Base-by-base conservation (phyloP, 2,888 invertebrate species). In the Tetheella fluctuosa region DNA sequence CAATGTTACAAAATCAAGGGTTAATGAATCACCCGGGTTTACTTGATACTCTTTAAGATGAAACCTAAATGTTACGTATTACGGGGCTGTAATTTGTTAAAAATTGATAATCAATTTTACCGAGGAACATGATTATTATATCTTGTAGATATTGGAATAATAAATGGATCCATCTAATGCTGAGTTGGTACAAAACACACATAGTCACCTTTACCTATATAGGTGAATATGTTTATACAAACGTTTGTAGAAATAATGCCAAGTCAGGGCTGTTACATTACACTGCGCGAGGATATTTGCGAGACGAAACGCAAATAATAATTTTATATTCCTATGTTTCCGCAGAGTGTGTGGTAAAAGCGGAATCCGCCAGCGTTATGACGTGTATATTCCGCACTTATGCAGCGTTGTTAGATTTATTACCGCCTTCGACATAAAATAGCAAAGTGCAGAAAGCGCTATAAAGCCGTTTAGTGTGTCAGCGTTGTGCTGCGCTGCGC, bases 361-460 rank as follows among this genome's bases (percentile, higher is more conserved):
- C 20, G 48, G 48, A 48, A 20, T 20, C 48, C 20, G 48, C 39
- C 39, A n/a, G 48, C 48, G 48, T 48, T 48, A 20, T 48, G 48
- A 48, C 48, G 48, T 48, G 48, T 48, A 48, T 48, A 48, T 48
- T 48, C 48, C 20, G 20, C 20, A 48, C 48, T 48, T 48, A 48
- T 20, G 48, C 20, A 48, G 20, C 48, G 48, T n/a, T 48, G 48
- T 48, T 48, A 48, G 48, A 48, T 48, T 48, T 48, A 48, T 48
- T 48, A 20, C 48, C 48, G 48, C 20, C 17, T 48, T 48, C 48
- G 48, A 48, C 48, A 48, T 48, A 48, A 48, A 48, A 20, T 48
- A 48, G 20, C 48, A 48, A 48, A 48, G 48, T 48, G 48, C 20
- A 48, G 20, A 48, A 48, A 48, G 20, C 48, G 48, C 48, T 48